These are phyloP conservation scores for Phenganax marumi DNA, from an alignment of 92 coral and sea anemone genomes.

Conservation along the genomic window DNA sequence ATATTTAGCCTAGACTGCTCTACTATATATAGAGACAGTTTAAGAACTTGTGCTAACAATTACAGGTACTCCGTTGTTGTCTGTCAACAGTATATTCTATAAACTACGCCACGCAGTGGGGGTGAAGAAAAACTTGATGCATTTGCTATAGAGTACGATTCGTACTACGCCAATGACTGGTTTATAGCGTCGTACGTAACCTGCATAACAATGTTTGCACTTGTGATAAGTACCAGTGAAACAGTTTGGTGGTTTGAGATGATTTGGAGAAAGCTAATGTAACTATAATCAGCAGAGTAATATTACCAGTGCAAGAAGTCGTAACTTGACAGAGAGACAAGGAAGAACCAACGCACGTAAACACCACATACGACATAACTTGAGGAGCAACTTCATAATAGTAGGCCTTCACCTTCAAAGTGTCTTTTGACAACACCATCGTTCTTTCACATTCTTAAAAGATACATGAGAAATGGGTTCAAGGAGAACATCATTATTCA, in stretches of 20 bases:
- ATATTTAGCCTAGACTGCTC: background rate
- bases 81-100: background rate
- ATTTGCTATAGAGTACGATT: background rate
- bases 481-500: slow-evolving; percentile 68
- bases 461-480: slow-evolving; percentile 24
- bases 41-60: slow-evolving; percentile 4
- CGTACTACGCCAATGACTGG: slow-evolving; percentile 15
- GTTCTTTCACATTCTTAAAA: background rate
- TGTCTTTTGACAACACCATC: no score
- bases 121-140: background rate
- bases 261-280: no score
- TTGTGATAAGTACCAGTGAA: background rate
- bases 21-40: slow-evolving; percentile 11
- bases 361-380: no score
- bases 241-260: background rate
- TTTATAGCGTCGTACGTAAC: background rate
- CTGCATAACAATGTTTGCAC: no score
- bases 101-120: background rate
- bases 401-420: no score
- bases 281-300: no score
- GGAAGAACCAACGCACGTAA: no score
- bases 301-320: no score
- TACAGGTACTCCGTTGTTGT: background rate
- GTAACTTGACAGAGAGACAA: no score
- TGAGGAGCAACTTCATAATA: no score